phyloP scores from a whole-genome alignment of 2,888 invertebrate species.

The Macrosiphum euphorbiae region DNA sequence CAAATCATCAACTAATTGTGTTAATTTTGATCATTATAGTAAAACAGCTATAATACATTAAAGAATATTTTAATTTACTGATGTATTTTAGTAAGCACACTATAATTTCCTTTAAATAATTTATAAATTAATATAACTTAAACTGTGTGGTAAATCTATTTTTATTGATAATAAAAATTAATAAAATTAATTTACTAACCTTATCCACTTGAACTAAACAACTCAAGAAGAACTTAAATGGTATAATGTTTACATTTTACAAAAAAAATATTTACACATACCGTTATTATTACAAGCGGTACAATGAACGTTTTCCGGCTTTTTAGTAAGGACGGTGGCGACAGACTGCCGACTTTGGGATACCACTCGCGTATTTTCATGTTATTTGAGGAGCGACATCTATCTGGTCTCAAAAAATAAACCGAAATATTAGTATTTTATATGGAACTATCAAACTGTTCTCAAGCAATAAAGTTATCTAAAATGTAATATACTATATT shows the following conservation, averaged over 20 bases:
- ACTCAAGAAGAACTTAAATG: background rate
- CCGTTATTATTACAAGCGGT: slow-evolving; percentile 14
- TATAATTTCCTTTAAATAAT: slow-evolving; percentile 17
- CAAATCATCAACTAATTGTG: background rate
- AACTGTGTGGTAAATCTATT: background rate
- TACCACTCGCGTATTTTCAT: slow-evolving; percentile 22
- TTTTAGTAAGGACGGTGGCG: slow-evolving; percentile 55
- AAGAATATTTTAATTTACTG: background rate
- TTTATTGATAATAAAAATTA: background rate
- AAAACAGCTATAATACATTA: background rate
- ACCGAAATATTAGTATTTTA: background rate
- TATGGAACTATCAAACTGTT: background rate
- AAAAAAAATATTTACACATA: background rate
- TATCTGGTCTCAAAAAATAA: slow-evolving; percentile 40
- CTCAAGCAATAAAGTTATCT: background rate
- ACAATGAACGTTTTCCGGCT: slow-evolving; percentile 56
- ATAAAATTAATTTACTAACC: slow-evolving; percentile 41
- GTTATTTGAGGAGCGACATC: slow-evolving; percentile 59
- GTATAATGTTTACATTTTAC: background rate
- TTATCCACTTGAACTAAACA: background rate
- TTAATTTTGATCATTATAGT: background rate
- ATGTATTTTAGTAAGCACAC: background rate
- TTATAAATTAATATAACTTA: background rate
- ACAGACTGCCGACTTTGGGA: slow-evolving; percentile 56
- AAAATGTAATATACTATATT: background rate